Evolutionary conservation across 1,140 invertebrate genomes (phyloP).

Genomic region (Medauroidea extradentata): DNA sequence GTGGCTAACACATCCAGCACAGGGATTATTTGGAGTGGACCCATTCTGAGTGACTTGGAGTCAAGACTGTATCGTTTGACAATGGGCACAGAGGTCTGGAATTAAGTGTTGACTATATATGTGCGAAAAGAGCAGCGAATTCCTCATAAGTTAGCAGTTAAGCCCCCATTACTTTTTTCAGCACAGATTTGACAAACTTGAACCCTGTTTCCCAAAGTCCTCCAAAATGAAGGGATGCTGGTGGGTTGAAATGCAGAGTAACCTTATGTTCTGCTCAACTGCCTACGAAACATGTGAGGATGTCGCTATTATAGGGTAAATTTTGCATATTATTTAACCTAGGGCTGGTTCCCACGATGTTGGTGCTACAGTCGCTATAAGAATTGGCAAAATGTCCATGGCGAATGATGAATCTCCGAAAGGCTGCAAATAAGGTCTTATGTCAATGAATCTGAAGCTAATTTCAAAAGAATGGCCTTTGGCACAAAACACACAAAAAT

Average conservation of each 20-base stretch:
- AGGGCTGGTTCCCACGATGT: conserved; percentile 11
- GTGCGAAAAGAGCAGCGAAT: conserved; percentile 16
- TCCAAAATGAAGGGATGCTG: conserved; percentile 31
- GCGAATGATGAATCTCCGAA: too few relatives aligned
- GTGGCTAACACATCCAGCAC: too few relatives aligned
- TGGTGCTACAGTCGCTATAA: conserved; percentile 25
- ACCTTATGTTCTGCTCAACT: conserved; percentile 3
- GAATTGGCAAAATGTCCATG: conserved; percentile 15
- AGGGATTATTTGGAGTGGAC: not conserved
- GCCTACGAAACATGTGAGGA: not conserved
- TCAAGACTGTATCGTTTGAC: conserved; percentile 15
- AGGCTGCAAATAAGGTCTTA: conserved; percentile 13
- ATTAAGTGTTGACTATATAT: conserved; percentile 30
- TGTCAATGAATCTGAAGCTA: not conserved
- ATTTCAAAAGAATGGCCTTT: conserved; percentile 9
- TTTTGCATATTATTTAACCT: not conserved
- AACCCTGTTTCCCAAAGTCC: conserved; percentile 40
- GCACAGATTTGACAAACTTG: conserved; percentile 33
- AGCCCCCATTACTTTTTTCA: conserved; percentile 25
- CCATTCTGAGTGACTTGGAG: conserved; percentile 26
- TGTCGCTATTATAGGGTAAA: not conserved
- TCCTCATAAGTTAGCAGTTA: conserved; percentile 30
- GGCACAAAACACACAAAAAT: conserved; percentile 6
- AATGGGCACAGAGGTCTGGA: conserved; percentile 23
- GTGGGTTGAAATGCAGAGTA: too few relatives aligned